Conservation (phyloP, 2,888 invertebrate genomes). For the Drosophila diplacantha region DNA sequence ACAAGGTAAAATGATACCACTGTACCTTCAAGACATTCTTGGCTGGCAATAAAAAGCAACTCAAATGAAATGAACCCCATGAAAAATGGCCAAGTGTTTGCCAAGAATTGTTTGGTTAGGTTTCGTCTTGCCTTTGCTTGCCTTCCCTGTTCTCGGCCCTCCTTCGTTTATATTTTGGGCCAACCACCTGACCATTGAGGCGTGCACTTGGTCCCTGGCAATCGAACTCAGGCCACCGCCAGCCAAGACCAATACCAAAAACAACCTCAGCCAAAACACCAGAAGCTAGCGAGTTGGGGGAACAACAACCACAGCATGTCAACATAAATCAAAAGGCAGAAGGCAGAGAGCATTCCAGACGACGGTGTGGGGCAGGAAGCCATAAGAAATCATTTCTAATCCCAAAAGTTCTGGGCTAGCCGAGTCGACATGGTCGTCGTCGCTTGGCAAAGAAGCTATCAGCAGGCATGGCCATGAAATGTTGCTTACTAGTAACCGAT, state of each 20-base stretch:
- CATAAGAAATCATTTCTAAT: conserved; percentile 72
- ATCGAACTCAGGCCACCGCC: conserved; percentile 45
- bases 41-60: conserved; percentile 62
- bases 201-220: conserved; percentile 55
- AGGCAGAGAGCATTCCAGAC: conserved; percentile 42
- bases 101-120: conserved; percentile 69
- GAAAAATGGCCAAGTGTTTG: conserved; percentile 72
- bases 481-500: conserved; percentile 58
- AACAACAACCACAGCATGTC: conserved; percentile 63
- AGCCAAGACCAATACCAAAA: conserved; percentile 36
- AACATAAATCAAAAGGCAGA: conserved; percentile 73
- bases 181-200: conserved; percentile 64
- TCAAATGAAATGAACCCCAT: conserved; percentile 68
- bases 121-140: conserved; percentile 11
- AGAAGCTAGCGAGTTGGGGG: conserved; percentile 21
- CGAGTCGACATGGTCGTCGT: conserved; percentile 37
- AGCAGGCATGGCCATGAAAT: conserved; percentile 52
- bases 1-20: conserved; percentile 17
- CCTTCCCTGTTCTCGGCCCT: neutral
- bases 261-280: conserved; percentile 24
- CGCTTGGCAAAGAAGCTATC: conserved; percentile 51
- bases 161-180: conserved; percentile 41
- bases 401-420: conserved; percentile 62
- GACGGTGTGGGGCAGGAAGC: conserved; percentile 30
- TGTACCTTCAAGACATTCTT: conserved; percentile 28